These are phyloP conservation scores for Protaetia brevitarsis DNA, from an alignment of 1,140 invertebrate genomes.

Conservation along the genomic window DNA sequence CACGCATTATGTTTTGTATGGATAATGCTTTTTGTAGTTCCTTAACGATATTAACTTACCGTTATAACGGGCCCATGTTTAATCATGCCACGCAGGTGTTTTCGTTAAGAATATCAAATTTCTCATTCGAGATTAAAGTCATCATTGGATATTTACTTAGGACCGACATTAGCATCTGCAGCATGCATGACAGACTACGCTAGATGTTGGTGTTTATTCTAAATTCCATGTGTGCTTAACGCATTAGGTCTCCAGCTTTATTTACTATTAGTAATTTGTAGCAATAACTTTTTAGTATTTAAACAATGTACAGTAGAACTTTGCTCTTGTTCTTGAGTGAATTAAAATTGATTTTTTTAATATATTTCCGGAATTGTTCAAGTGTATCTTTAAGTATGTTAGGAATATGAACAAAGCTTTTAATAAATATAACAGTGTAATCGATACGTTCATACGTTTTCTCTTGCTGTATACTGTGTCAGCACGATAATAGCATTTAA, in stretches of 20 bases:
- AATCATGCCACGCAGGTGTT: slow-evolving; percentile 8
- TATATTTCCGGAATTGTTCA: too few relatives aligned
- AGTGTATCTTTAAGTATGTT: too few relatives aligned
- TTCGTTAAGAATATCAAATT: slow-evolving; percentile 13
- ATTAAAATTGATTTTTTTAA: too few relatives aligned
- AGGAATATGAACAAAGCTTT: too few relatives aligned
- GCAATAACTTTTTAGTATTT: neutral
- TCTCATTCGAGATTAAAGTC: slow-evolving; percentile 12
- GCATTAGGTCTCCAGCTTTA: neutral
- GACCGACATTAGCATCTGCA: slow-evolving; percentile 8
- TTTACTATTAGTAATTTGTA: slow-evolving; percentile 3
- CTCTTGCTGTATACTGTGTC: too few relatives aligned
- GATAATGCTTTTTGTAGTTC: too few relatives aligned
- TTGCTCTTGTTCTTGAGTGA: too few relatives aligned
- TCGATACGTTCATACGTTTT: too few relatives aligned
- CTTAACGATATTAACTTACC: slow-evolving; percentile 17
- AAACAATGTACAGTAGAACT: too few relatives aligned
- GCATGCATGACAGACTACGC: slow-evolving; percentile 9
- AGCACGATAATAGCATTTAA: slow-evolving; percentile 2
- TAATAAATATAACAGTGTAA: too few relatives aligned
- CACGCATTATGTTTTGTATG: too few relatives aligned
- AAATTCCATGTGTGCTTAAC: slow-evolving; percentile 7
- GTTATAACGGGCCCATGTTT: neutral
- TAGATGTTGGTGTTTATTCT: slow-evolving; percentile 15
- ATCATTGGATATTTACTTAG: slow-evolving; percentile 11